These are phyloP conservation scores for Spea hammondii DNA, from an alignment of 2,797 vertebrate genomes.

Conservation along the genomic window DNA sequence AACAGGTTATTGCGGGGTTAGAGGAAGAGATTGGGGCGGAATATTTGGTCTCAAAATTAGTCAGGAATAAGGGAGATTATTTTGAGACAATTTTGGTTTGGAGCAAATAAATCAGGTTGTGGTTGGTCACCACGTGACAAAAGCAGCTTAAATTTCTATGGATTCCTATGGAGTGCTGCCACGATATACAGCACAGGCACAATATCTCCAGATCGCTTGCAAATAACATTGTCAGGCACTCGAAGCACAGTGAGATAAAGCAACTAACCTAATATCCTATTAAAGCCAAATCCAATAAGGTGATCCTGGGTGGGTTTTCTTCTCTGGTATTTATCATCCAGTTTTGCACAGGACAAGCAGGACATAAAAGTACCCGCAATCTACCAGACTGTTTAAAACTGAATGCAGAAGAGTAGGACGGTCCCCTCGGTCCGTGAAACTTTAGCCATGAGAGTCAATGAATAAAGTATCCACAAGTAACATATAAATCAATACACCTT, in stretches of 20 bases:
- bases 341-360: neutral
- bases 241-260: constrained; percentile 37
- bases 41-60: too few species aligned
- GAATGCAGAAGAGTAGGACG: neutral
- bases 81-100: neutral
- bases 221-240: constrained; percentile 19
- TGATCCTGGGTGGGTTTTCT: neutral
- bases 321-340: too few species aligned
- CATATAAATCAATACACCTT: too few species aligned
- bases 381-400: neutral
- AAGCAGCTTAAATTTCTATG: constrained; percentile 18
- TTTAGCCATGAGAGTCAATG: too few species aligned
- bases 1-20: neutral
- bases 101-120: neutral
- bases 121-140: neutral
- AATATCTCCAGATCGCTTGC: constrained; percentile 39
- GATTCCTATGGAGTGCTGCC: constrained; percentile 30
- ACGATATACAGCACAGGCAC: constrained; percentile 32
- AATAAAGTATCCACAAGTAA: too few species aligned
- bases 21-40: neutral
- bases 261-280: neutral
- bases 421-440: neutral
- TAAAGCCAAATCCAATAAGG: neutral
- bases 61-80: neutral
- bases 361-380: neutral